These are phyloP conservation scores for Choloepus didactylus DNA, from an alignment of 2,797 vertebrate species.

Conservation along the genomic window DNA sequence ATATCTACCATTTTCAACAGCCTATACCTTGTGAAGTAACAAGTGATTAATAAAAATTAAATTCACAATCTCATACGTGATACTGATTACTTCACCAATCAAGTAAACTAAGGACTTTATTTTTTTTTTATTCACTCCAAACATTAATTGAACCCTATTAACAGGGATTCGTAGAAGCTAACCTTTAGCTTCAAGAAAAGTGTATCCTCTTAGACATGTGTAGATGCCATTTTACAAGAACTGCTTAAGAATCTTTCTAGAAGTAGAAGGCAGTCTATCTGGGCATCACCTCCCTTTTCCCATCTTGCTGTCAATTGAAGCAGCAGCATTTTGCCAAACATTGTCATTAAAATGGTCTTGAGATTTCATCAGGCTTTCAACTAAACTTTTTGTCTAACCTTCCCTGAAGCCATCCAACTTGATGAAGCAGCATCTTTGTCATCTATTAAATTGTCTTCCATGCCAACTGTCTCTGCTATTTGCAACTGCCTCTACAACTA, in stretches of 20 bases:
- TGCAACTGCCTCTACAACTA: neutral
- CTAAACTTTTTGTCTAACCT: neutral
- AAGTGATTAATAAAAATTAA: neutral
- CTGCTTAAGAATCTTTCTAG: neutral
- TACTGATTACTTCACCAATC: conserved; percentile 6
- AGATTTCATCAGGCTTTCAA: neutral
- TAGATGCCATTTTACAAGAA: neutral
- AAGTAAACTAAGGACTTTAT: neutral
- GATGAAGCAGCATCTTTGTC: neutral
- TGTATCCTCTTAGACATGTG: neutral
- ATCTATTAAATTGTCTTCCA: neutral
- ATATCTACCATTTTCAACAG: neutral
- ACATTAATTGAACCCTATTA: neutral
- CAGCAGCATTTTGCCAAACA: neutral
- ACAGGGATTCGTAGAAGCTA: neutral
- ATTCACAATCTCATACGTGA: neutral
- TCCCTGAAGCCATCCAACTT: neutral
- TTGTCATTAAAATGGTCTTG: neutral
- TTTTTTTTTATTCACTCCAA: conserved; percentile 16
- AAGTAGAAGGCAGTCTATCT: neutral
- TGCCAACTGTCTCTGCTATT: neutral
- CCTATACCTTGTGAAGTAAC: neutral
- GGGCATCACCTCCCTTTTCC: neutral
- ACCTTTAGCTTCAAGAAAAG: neutral
- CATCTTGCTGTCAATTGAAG: neutral